Percentiles rank a stretch among this genome's conserved stretches.
Evolutionary conservation across 2,888 invertebrate species (phyloP).

Genomic region (Ophion slaviceki): DNA sequence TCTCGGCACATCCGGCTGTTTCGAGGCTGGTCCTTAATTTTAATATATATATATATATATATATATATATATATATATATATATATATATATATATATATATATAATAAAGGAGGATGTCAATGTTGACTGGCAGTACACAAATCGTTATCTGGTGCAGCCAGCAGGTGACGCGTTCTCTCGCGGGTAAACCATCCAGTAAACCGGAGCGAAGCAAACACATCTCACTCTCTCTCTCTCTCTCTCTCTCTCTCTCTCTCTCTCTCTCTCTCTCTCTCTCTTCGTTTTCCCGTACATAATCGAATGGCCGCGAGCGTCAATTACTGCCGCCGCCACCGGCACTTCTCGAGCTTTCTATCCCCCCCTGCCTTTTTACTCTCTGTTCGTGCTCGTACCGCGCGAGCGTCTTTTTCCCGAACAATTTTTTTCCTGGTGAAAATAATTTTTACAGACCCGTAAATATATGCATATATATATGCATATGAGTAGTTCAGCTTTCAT

Average conservation of each 20-base stretch:
- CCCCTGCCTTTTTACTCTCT: conserved; percentile 24
- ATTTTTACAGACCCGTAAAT: conserved; percentile 47
- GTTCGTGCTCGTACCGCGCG: neutral
- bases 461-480: conserved; percentile 9
- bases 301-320: conserved; percentile 67
- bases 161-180: conserved; percentile 64
- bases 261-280: neutral
- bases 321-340: conserved; percentile 62
- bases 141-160: conserved; percentile 67
- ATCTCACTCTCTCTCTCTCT: conserved; percentile 30
- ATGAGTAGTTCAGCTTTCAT: neutral
- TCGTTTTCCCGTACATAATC: conserved; percentile 62
- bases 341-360: conserved; percentile 45
- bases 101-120: conserved; percentile 2
- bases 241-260: conserved; percentile 11
- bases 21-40: too few relatives aligned
- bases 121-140: conserved; percentile 65
- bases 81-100: conserved; percentile 17
- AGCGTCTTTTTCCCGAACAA: conserved; percentile 11
- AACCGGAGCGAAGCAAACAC: conserved; percentile 58
- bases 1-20: too few relatives aligned
- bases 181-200: conserved; percentile 60
- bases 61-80: neutral
- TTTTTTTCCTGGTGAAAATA: conserved; percentile 43
- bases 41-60: too few relatives aligned